Evolutionary conservation across 2,113 vertebrate species (phyloP).

Genomic region (Carlito syrichta): DNA sequence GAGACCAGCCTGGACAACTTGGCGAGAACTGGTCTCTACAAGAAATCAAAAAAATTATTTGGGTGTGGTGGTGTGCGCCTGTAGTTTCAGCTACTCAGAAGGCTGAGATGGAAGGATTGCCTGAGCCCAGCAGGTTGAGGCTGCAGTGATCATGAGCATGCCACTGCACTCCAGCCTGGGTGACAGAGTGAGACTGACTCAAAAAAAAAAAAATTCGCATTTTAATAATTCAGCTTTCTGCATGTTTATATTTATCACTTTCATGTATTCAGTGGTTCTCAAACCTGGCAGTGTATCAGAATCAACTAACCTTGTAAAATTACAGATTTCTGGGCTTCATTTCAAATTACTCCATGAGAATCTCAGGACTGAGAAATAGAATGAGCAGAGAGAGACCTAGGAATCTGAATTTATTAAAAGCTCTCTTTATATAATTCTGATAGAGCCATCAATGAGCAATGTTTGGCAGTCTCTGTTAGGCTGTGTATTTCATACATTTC

Average conservation of each 20-base stretch:
- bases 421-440: not conserved
- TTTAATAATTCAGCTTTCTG: slow-evolving; percentile 37
- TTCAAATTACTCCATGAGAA: slow-evolving; percentile 17
- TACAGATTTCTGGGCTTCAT: not conserved
- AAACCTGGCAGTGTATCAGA: slow-evolving; percentile 12
- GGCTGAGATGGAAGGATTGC: no score
- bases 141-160: no score
- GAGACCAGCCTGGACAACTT: no score
- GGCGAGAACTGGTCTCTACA: no score
- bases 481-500: not conserved
- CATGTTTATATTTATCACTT: slow-evolving; percentile 14
- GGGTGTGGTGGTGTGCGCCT: no score
- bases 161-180: no score
- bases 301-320: slow-evolving; percentile 39
- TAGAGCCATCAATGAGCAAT: not conserved
- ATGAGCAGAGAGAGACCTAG: not conserved
- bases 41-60: no score
- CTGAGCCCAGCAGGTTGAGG: no score
- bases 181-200: no score
- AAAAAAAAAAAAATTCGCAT: no score
- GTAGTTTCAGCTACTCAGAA: no score
- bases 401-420: slow-evolving; percentile 36
- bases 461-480: not conserved
- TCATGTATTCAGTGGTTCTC: not conserved
- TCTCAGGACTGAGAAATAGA: not conserved